Evolutionary conservation across 2,113 vertebrate genomes (phyloP), one percentile per base, ranked within the genome.

Genomic region (Pangasianodon hypophthalmus): DNA sequence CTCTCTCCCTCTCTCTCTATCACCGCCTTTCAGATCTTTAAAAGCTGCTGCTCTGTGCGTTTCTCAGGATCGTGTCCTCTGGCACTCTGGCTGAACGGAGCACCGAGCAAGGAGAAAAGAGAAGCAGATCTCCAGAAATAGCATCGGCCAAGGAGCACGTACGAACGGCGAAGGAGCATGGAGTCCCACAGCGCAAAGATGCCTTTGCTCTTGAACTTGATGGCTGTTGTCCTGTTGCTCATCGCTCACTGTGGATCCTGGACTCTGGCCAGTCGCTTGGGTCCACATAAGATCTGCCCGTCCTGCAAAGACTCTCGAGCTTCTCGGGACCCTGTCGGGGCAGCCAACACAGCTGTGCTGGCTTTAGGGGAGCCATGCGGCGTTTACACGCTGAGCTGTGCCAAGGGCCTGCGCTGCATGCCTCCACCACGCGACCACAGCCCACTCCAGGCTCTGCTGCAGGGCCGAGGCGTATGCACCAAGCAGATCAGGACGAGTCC

Each of bases 401-500:
- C 95, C 93, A 95, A 92, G 85, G 96, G 96, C 84, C 95, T 97
- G 88, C 96, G 96, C 91, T 97, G 96, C 89, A 92, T 96, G 56
- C 96, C 96, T 24, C 96, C 95, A 32, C 94, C 94, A 4, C 91
- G 94, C 41, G 96, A 97, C 82, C 95, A 94, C 91, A 95, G 96
- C 92, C 96, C 96, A 48, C 94, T 97, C 44, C 96, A 96, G 92
- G 96, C 96, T 91, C 94, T 97, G 94, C 94, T 97, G 92, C 96
- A 96, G 91, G 96, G 96, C 91, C 93, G 95, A 91, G 96, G 96
- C 87, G 85, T 95, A 84, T 97, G 96, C 92, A 92, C 92, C 93
- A 95, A 94, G 92, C 93, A 94, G 90, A 94, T 93, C 95, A 94
- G 91, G 92, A 93, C 91, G 64, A 94, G 85, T 92, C 93, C 95